These are phyloP conservation scores for Anser brachyrhynchus DNA, from an alignment of 2,113 vertebrate genomes.

Conservation along the genomic window DNA sequence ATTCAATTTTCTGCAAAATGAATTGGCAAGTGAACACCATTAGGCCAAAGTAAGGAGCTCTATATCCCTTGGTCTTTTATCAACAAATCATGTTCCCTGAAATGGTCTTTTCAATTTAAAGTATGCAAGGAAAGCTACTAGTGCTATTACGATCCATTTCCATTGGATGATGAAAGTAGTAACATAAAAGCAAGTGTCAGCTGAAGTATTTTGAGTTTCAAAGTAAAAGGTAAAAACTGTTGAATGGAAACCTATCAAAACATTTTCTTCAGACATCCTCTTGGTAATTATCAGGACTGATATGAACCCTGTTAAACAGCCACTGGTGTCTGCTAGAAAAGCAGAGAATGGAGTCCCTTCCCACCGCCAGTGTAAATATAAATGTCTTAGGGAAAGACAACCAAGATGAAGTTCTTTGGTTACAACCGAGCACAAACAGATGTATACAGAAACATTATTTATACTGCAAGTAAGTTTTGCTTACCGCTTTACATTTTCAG, in stretches of 20 bases:
- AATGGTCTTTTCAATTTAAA: not conserved
- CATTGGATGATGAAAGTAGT: slow-evolving; percentile 21
- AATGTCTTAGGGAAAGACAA: not conserved
- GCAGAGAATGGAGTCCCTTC: not conserved
- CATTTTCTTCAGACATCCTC: not conserved
- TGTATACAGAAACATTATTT: not conserved
- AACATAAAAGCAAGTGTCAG: slow-evolving; percentile 17
- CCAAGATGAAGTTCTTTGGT: not conserved
- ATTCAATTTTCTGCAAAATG: not conserved
- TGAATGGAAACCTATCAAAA: not conserved
- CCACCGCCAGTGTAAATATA: not conserved
- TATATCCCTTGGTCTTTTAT: not conserved
- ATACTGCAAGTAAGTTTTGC: not conserved
- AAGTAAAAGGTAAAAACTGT: not conserved
- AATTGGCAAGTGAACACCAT: not conserved
- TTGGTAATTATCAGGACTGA: not conserved
- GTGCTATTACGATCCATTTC: slow-evolving; percentile 9
- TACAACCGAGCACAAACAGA: not conserved
- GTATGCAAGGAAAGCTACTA: not conserved
- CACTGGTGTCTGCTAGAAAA: not conserved
- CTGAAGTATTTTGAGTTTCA: not conserved
- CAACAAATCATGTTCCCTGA: not conserved
- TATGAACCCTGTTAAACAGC: not conserved
- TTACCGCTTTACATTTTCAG: not conserved
- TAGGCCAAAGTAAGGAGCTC: not conserved